Base-by-base conservation (phyloP, 2,888 invertebrate species). In the Andrena marginata region DNA sequence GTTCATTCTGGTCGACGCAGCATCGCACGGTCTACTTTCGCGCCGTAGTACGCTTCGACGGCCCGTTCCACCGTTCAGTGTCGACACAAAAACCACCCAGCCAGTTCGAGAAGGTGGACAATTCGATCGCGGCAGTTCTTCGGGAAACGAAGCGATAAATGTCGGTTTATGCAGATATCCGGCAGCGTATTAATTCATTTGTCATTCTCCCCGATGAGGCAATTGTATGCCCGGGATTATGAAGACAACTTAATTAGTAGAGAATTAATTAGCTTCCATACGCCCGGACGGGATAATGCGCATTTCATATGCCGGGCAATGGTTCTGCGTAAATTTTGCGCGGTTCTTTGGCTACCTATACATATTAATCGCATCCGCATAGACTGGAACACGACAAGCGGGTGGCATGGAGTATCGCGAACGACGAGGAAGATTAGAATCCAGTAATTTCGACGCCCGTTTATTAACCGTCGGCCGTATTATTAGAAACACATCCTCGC, bases 161-260 rank as follows among this genome's bases (percentile, higher is more conserved):
- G 80, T 70, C 56, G 54, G 33, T 48, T 54, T 54, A 56, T 67
- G 8, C 20, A 48, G 5, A 49, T 35, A 49, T 62, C 49, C 56
- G 81, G 2, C 68, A 23, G 49, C 31, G 35, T 67, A 80, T 80
- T 80, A 72, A 72, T 80, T 80, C 72, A 72, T 80, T 78, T 80
- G 68, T 71, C 85, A 62, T 85, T 80, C 59, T 68, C 59, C 16
- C 51, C 77, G 73, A 69, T 42, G 76, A 62, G 42, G 60, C 76
- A 73, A 83, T 83, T 86, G 63, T 68, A 63, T 56, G 23, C 23
- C 42, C n/a, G 49, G 81, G 63, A 72, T 80, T 80, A 80, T 35
- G 81, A 72, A 63, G 69, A 73, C 49, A 65, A 82, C 82, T 82
- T 82, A 84, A 84, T 84, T 84, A 79, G 69, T 56, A 71, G 85